Evolutionary conservation across 2,888 invertebrate genomes (phyloP).

Genomic region (Apeira syringaria): DNA sequence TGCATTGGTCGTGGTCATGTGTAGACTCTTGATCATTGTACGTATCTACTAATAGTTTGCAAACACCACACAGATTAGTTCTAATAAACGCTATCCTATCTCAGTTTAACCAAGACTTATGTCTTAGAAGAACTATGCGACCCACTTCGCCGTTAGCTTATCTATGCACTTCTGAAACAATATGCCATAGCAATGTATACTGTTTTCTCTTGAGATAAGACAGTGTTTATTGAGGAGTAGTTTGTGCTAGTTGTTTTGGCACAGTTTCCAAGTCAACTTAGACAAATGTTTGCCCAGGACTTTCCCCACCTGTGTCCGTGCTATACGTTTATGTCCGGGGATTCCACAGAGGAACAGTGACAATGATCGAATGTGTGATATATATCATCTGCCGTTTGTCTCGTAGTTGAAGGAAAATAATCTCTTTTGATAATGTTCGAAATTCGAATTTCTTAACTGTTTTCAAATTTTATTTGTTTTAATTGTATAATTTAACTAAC

Average conservation of each 20-base stretch:
- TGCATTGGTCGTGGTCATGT: no score
- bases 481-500: no score
- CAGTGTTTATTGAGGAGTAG: conserved; percentile 14
- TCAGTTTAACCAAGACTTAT: conserved; percentile 37
- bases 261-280: conserved; percentile 45
- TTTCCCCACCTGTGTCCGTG: conserved; percentile 52
- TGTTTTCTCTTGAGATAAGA: conserved; percentile 31
- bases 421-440: no score
- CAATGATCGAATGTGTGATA: conserved; percentile 53
- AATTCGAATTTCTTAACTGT: no score
- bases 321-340: conserved; percentile 52
- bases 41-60: conserved; percentile 4
- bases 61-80: conserved; percentile 26
- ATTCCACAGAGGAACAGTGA: conserved; percentile 43
- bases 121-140: conserved; percentile 36
- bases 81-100: conserved; percentile 37
- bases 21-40: no score
- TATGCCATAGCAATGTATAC: conserved; percentile 18
- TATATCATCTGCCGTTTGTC: conserved; percentile 21
- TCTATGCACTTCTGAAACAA: conserved; percentile 7
- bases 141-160: conserved; percentile 30
- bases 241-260: conserved; percentile 29
- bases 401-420: conserved; percentile 8
- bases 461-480: no score
- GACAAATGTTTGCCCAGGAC: conserved; percentile 56